phyloP scores from a whole-genome alignment of 2,888 invertebrate species.

The Dryocosmus kuriphilus region DNA sequence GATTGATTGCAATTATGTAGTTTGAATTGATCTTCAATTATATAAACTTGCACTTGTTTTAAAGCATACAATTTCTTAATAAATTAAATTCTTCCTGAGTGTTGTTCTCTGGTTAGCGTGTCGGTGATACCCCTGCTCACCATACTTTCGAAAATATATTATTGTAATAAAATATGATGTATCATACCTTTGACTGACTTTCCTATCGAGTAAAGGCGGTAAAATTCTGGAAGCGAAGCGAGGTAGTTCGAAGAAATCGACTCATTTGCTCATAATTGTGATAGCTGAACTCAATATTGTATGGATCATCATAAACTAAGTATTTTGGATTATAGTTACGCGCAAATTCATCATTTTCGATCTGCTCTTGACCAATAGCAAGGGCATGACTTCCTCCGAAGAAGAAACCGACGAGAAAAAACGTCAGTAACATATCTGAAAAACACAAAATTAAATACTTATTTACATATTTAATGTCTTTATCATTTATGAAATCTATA shows the following conservation, averaged over 20 bases:
- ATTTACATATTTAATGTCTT: not conserved
- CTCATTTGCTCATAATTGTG: slow-evolving; percentile 93
- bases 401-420: slow-evolving; percentile 56
- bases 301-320: slow-evolving; percentile 71
- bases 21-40: too few species aligned
- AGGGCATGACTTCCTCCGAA: slow-evolving; percentile 56
- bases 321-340: slow-evolving; percentile 70
- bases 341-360: slow-evolving; percentile 64
- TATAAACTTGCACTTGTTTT: too few species aligned
- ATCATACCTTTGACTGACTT: slow-evolving; percentile 92
- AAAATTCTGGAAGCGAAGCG: slow-evolving; percentile 89
- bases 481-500: too few species aligned
- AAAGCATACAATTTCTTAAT: too few species aligned
- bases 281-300: slow-evolving; percentile 87
- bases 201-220: slow-evolving; percentile 96
- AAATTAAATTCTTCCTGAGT: too few species aligned
- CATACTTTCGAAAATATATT: not conserved
- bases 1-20: too few species aligned
- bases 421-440: slow-evolving; percentile 58
- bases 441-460: slow-evolving; percentile 2
- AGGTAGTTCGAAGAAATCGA: slow-evolving; percentile 88
- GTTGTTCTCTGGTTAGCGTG: too few species aligned
- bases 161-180: not conserved
- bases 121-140: too few species aligned
- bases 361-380: slow-evolving; percentile 56